These are phyloP conservation scores for Pyxicephalus adspersus DNA, from an alignment of 2,113 vertebrate genomes.

Conservation along the genomic window DNA sequence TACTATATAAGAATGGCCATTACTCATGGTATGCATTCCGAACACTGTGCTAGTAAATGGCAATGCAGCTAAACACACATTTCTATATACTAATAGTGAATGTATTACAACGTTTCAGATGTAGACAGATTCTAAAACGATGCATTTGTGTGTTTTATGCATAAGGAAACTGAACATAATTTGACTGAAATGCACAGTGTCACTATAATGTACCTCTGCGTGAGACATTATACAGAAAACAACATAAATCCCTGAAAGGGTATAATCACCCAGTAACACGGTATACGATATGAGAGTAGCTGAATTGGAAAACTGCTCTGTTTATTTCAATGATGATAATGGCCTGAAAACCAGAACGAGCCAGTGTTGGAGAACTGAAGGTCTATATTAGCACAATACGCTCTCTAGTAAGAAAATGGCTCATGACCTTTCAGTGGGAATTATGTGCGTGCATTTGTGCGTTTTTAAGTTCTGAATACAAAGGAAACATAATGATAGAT, in stretches of 20 bases:
- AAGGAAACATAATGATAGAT: background rate
- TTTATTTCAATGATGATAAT: constrained; percentile 11
- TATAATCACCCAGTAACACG: background rate
- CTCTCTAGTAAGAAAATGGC: background rate
- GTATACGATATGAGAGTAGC: background rate
- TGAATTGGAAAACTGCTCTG: background rate
- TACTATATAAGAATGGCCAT: too few species aligned
- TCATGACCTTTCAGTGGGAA: background rate
- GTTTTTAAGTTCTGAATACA: background rate
- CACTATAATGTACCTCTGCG: background rate
- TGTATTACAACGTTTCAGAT: background rate
- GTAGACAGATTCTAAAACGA: background rate
- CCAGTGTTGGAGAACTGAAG: background rate
- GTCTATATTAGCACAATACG: background rate
- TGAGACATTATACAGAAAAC: background rate
- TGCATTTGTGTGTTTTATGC: background rate
- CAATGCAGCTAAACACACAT: too few species aligned
- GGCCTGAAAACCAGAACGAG: background rate
- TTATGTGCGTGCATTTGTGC: background rate
- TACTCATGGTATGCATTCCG: too few species aligned
- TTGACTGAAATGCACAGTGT: background rate
- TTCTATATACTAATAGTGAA: background rate
- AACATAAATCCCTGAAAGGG: background rate
- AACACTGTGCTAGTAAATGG: too few species aligned
- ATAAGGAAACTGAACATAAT: background rate